phyloP scores from a whole-genome alignment of 2,888 invertebrate species.

The Ophraella communa region DNA sequence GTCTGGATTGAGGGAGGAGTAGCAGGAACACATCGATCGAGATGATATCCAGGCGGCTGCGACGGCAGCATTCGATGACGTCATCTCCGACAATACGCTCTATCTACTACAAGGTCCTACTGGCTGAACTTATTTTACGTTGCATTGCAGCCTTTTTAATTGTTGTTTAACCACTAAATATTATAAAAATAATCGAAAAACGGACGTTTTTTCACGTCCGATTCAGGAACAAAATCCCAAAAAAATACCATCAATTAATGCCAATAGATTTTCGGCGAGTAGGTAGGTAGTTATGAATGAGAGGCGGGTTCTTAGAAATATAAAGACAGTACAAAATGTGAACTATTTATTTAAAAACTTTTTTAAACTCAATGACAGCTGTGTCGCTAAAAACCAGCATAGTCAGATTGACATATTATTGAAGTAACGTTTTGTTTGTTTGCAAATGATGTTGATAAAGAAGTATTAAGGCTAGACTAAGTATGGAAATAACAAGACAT shows the following conservation, averaged over 20 bases:
- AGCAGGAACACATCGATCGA: conserved; percentile 46
- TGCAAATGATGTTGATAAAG: too few species aligned
- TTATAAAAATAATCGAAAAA: background rate
- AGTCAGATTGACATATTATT: too few species aligned
- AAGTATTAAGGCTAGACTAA: too few species aligned
- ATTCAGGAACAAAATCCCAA: conserved; percentile 11
- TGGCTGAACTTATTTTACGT: conserved; percentile 30
- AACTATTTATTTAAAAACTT: too few species aligned
- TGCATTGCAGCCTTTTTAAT: conserved; percentile 35
- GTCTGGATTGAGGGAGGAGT: conserved; percentile 47
- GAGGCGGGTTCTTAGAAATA: too few species aligned
- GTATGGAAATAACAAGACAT: too few species aligned
- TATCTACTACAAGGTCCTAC: conserved; percentile 46
- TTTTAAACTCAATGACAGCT: too few species aligned
- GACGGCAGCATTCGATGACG: conserved; percentile 48
- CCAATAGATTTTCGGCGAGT: conserved; percentile 17
- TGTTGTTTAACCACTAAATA: conserved; percentile 26
- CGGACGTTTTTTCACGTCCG: background rate
- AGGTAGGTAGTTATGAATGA: conserved; percentile 6
- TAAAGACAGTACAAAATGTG: too few species aligned
- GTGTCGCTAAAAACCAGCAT: too few species aligned
- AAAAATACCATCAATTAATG: background rate
- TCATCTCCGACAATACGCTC: conserved; percentile 52
- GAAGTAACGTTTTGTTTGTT: too few species aligned
- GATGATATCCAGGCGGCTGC: conserved; percentile 39